Conservation (phyloP, 2,888 invertebrate species). For the Nysson spinosus region DNA sequence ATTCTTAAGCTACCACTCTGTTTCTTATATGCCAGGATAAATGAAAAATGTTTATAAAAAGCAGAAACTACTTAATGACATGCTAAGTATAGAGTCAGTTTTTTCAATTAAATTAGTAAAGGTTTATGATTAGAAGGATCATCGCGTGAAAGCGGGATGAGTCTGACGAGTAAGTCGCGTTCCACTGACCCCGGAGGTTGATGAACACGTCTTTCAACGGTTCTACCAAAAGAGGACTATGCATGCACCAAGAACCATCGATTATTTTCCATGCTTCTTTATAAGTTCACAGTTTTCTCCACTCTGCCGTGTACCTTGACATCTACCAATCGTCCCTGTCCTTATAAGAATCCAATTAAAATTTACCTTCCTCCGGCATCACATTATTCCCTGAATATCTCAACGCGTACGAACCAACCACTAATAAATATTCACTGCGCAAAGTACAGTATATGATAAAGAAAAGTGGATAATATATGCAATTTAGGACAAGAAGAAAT, state of each 20-base stretch:
- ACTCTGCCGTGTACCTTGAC: background rate
- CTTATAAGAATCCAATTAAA: background rate
- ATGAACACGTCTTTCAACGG: slow-evolving; percentile 51
- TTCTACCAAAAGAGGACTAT: slow-evolving; percentile 45
- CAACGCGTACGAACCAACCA: too few species aligned
- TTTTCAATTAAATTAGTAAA: slow-evolving; percentile 44
- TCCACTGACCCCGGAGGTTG: slow-evolving; percentile 52
- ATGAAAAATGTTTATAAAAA: too few species aligned
- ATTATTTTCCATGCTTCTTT: slow-evolving; percentile 31
- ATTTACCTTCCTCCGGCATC: too few species aligned
- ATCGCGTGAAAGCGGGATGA: slow-evolving; percentile 56
- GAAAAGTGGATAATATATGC: background rate
- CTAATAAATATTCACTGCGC: too few species aligned
- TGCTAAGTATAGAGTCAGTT: slow-evolving; percentile 35
- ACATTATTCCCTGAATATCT: too few species aligned
- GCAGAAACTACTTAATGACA: slow-evolving; percentile 24
- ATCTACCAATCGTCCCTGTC: background rate
- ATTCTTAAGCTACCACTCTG: too few species aligned
- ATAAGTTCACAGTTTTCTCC: slow-evolving; percentile 1
- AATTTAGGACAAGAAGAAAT: background rate
- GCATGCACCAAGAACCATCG: slow-evolving; percentile 28
- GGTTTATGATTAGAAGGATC: slow-evolving; percentile 40
- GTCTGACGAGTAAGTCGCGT: slow-evolving; percentile 40
- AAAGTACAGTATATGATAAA: too few species aligned
- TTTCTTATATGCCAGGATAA: too few species aligned